These are phyloP conservation scores for Acipenser ruthenus DNA, from an alignment of 2,797 vertebrate genomes.

Conservation along the genomic window DNA sequence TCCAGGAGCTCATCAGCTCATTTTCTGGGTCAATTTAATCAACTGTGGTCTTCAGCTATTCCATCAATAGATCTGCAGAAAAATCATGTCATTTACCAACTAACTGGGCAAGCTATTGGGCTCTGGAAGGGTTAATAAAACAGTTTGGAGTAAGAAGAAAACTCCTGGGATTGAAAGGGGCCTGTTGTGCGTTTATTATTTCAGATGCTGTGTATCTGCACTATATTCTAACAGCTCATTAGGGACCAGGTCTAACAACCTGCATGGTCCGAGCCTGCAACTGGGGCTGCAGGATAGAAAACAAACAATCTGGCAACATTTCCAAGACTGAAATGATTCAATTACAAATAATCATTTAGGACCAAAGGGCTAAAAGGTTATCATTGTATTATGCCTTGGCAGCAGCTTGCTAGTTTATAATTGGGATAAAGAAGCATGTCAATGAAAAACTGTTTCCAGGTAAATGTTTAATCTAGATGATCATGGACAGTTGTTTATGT, in stretches of 20 bases:
- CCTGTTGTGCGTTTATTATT: neutral
- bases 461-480: neutral
- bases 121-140: too few relatives aligned
- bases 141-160: too few relatives aligned
- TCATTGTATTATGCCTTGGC: neutral
- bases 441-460: neutral
- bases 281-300: neutral
- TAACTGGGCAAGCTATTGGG: too few relatives aligned
- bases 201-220: neutral
- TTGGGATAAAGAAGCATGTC: neutral
- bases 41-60: too few relatives aligned
- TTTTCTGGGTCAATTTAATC: too few relatives aligned
- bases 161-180: neutral
- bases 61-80: too few relatives aligned
- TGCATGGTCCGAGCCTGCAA: neutral
- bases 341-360: neutral
- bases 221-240: neutral
- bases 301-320: neutral
- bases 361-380: slow-evolving; percentile 2
- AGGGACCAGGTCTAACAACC: slow-evolving; percentile 1
- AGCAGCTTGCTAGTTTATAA: neutral
- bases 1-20: too few relatives aligned
- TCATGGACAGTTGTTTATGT: neutral
- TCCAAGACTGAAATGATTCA: neutral
- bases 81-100: too few relatives aligned